phyloP scores from a whole-genome alignment of 2,113 vertebrate species.

The Pyrgilauda ruficollis region DNA sequence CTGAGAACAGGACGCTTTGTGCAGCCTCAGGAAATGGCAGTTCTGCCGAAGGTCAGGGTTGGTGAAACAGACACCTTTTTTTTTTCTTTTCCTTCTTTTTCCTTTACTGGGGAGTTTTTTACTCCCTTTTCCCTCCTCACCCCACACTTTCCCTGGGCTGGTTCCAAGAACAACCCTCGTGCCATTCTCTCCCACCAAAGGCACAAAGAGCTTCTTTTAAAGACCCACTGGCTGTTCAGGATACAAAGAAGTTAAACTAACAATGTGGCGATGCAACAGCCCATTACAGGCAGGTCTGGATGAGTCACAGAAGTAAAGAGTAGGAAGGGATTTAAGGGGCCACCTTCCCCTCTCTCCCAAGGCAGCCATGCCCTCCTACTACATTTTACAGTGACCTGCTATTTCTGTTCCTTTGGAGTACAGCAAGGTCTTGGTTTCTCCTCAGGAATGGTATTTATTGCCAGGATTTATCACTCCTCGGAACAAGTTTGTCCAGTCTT shows the following conservation, averaged over 20 bases:
- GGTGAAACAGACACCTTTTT: constrained; percentile 12
- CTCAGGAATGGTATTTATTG: background rate
- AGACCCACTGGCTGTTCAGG: background rate
- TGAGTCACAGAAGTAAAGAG: constrained; percentile 33
- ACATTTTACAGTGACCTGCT: background rate
- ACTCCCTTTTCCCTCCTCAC: constrained; percentile 6
- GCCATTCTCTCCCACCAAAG: constrained; percentile 45
- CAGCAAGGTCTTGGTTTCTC: background rate
- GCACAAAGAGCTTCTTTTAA: constrained; percentile 64
- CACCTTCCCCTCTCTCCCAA: constrained; percentile 10
- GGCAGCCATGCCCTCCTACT: constrained; percentile 8
- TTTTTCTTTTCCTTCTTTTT: background rate
- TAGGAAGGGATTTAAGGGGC: constrained; percentile 46
- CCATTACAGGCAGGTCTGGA: constrained; percentile 31
- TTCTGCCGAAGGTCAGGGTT: background rate
- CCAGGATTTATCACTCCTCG: background rate
- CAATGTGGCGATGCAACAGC: background rate
- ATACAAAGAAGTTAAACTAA: constrained; percentile 61
- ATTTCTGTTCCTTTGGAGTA: background rate
- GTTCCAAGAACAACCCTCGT: constrained; percentile 42
- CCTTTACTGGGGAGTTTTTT: background rate
- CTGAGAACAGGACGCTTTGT: background rate
- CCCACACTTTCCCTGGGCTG: constrained; percentile 43
- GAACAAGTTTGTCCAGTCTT: background rate
- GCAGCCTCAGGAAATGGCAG: background rate